A percentile compares a stretch with the other conserved stretches of the same genome.
Conservation (phyloP, 1,140 invertebrate genomes). For the Sesamia nonagrioides region DNA sequence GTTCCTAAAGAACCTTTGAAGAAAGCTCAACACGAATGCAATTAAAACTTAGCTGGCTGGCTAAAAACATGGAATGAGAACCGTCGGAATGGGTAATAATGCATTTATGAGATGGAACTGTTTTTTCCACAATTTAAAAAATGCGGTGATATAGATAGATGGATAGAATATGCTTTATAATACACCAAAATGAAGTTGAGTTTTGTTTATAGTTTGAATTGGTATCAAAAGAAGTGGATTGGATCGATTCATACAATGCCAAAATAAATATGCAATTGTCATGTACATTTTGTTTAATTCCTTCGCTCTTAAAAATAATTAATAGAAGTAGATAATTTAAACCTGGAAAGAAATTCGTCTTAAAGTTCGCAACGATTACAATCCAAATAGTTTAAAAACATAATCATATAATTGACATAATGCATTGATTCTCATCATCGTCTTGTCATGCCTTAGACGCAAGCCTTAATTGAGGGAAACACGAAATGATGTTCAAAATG, state of each 20-base stretch:
- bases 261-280: too few species aligned
- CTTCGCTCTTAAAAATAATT: too few species aligned
- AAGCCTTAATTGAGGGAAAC: not conserved
- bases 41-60: not conserved
- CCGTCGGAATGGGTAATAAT: not conserved
- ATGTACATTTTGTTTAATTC: too few species aligned
- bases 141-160: too few species aligned
- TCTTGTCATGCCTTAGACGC: not conserved
- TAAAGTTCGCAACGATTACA: not conserved
- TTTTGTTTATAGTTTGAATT: not conserved
- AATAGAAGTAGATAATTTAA: too few species aligned
- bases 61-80: not conserved
- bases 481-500: not conserved
- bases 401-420: not conserved
- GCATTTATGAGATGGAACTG: not conserved
- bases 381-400: not conserved
- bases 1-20: not conserved
- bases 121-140: not conserved
- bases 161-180: too few species aligned
- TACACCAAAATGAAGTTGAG: not conserved
- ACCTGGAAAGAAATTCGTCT: not conserved
- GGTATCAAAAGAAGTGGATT: too few species aligned
- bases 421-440: not conserved
- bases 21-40: not conserved
- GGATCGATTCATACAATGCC: too few species aligned